Conservation (phyloP, 2,113 vertebrate genomes). For the Charadrius vociferus region DNA sequence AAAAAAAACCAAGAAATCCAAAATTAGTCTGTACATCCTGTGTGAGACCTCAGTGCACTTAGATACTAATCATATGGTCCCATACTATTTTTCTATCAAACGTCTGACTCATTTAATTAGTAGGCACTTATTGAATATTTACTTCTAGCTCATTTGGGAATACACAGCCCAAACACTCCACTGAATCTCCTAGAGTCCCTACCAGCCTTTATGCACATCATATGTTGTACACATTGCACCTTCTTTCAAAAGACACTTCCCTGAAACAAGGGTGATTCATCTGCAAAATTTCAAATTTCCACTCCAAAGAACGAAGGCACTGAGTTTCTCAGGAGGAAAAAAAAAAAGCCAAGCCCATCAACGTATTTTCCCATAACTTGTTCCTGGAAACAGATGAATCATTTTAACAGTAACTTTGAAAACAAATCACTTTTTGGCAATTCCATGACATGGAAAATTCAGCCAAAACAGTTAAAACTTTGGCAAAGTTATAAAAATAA, state of each 20-base stretch:
- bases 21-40: background rate
- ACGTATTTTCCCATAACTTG: constrained; percentile 30
- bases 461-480: constrained; percentile 21
- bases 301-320: background rate
- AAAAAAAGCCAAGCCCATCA: background rate
- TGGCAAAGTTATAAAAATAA: background rate
- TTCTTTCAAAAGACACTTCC: background rate
- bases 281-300: background rate
- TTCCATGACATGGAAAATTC: background rate
- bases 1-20: background rate
- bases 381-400: constrained; percentile 29
- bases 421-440: background rate
- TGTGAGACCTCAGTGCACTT: background rate
- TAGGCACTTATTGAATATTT: background rate
- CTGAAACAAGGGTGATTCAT: background rate
- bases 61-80: background rate
- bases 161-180: background rate
- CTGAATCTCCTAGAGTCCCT: background rate
- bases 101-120: background rate
- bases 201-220: background rate
- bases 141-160: background rate
- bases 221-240: background rate
- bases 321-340: background rate
- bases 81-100: background rate
- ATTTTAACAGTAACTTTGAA: constrained; percentile 9